Base-by-base conservation (phyloP, 2,113 vertebrate genomes). In the Hymenochirus boettgeri region DNA sequence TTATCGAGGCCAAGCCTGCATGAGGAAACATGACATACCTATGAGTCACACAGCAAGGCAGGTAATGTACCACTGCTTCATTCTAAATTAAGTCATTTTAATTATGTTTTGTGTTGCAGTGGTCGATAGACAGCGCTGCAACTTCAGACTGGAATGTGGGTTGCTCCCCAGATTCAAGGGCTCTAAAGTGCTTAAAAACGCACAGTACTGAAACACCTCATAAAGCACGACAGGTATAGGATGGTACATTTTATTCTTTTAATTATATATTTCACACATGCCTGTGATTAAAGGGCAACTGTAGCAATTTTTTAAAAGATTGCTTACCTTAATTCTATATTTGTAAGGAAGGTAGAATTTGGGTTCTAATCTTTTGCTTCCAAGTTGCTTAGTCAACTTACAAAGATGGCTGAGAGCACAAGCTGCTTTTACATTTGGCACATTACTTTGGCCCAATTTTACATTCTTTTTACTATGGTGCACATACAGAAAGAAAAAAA, bases 91-190 rank as follows among this genome's bases (percentile, higher is more conserved):
- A 75, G 61, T 1, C 75, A 18, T 76, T 2, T 84, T 65, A 83
- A 85, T 84, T 89, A 75, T 94, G 83, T 89, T 93, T 78, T 93
- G 71, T 96, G 81, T 94, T 93, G 61, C 95, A 99, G 95, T 98
- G 96, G 96, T 73, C 89, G 79, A 92, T 92, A 92, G 95, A 97
- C 92, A 96, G 95, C 81, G 90, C 85, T 21, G 94, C 94, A 70
- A 93, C 96, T 73, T 95, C 94, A 70, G 86, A 97, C 88, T 97
- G 93, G 94, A 98, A 97, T 77, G 84, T 85, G 86, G 95, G 92
- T 89, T 91, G 89, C 76, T 76, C 70, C 74, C 94, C 94, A 70
- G 96, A 98, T 67, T 59, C 75, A 66, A 91, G 96, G 74, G 91
- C 92, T 87, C 80, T 97, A 85, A 89, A 80, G 77, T 97, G 93